Base-by-base conservation (phyloP, 2,113 vertebrate species). In the Lasiurus cinereus region DNA sequence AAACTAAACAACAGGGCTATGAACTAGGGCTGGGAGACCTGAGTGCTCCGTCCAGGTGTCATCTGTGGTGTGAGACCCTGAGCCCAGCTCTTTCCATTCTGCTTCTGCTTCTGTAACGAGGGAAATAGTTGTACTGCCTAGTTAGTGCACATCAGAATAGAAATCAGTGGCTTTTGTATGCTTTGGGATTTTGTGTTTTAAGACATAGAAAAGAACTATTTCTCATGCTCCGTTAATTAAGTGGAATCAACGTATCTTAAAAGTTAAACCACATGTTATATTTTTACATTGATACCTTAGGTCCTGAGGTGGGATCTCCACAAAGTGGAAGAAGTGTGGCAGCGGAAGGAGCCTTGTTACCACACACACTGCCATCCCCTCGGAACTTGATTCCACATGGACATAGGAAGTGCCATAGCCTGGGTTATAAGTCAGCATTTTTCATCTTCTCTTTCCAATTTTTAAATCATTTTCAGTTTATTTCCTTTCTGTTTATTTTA, bases 341-440 rank as follows among this genome's bases (percentile, higher is more conserved):
- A 62, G 98, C 98, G 8, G 99, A 99, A 93, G 99, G 98, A 91
- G 97, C 98, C 31, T 97, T 98, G 88, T 97, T 99, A 10, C 99
- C 99, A 0, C 99, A 98, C 94, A 99, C 99, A 0, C 99, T 99
- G 0, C 99, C 99, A 0, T 99, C 99, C 1, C 99, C 99, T 21
- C 98, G 99, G 96, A 99, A 99, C 97, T 98, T 99, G 91, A 98
- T 99, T 90, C 98, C 99, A 0, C 99, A 99, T 0, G 99, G 99
- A 19, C 99, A 99, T 50, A 99, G 99, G 98, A 99, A 99, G 96
- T 99, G 99, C 98, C 99, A 99, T 96, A 99, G 99, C 97, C 97
- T 99, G 97, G 99, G 99, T 96, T 99, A 99, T 98, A 99, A 99
- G 99, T 99, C 96, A 98, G 99, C 94, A 66, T 90, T 95, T 92